A percentile compares a stretch with the other conserved stretches of the same genome.
Conservation (phyloP, 2,888 invertebrate genomes). For the Iphiclides podalirius region DNA sequence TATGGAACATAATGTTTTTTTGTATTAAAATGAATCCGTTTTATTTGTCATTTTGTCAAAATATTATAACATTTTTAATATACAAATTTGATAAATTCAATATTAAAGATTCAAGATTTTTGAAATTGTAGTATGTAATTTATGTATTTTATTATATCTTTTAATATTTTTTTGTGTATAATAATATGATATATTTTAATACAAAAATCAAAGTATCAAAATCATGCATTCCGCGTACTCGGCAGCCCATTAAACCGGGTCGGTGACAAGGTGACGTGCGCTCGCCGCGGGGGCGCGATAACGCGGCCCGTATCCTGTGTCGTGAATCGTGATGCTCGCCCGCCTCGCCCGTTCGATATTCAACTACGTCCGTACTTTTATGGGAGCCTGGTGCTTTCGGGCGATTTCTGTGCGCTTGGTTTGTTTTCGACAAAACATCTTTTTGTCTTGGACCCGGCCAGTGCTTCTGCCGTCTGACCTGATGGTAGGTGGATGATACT, state of each 20-base stretch:
- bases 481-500: too few species aligned
- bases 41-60: too few species aligned
- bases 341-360: slow-evolving; percentile 58
- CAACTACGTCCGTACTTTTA: slow-evolving; percentile 48
- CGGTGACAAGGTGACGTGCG: slow-evolving; percentile 75
- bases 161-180: too few species aligned
- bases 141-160: neutral
- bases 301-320: slow-evolving; percentile 64
- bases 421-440: too few species aligned
- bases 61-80: too few species aligned
- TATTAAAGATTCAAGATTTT: too few species aligned
- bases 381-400: slow-evolving; percentile 54
- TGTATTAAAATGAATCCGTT: too few species aligned
- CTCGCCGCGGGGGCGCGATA: slow-evolving; percentile 65
- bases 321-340: slow-evolving; percentile 47
- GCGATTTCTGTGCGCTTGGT: slow-evolving; percentile 36
- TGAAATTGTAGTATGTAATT: neutral
- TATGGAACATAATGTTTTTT: too few species aligned
- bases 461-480: too few species aligned
- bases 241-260: slow-evolving; percentile 73
- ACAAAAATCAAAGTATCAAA: slow-evolving; percentile 50
- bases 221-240: slow-evolving; percentile 47
- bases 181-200: too few species aligned
- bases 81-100: too few species aligned
- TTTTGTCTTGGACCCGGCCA: too few species aligned